Percentiles rank a stretch among this genome's conserved stretches.
Evolutionary conservation across 2,113 vertebrate species (phyloP).

Genomic region (Phyllostomus discolor): DNA sequence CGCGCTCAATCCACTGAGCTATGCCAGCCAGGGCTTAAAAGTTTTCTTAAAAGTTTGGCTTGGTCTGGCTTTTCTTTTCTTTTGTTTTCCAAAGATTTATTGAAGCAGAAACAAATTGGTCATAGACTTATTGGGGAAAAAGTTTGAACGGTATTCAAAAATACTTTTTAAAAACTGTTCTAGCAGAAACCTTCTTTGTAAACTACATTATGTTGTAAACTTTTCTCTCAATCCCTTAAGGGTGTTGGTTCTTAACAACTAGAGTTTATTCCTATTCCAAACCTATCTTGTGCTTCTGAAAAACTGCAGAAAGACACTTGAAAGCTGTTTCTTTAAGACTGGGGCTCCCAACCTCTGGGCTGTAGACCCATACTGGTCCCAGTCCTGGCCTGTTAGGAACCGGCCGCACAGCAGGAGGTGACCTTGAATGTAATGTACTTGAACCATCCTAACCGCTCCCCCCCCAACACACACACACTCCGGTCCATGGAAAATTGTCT

Average conservation of each 20-base stretch:
- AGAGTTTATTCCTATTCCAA: conserved; percentile 78
- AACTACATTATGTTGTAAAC: conserved; percentile 86
- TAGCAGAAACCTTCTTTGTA: conserved; percentile 84
- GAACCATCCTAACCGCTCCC: too few relatives aligned
- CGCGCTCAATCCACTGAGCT: too few relatives aligned
- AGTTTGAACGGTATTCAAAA: conserved; percentile 85
- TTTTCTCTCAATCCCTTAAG: conserved; percentile 78
- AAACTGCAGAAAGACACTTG: conserved; percentile 91
- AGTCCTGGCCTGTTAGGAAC: too few relatives aligned
- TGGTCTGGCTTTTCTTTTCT: background rate
- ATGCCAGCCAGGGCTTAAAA: background rate
- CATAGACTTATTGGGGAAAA: conserved; percentile 82
- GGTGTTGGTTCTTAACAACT: conserved; percentile 82
- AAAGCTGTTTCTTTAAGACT: conserved; percentile 85
- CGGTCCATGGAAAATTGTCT: too few relatives aligned
- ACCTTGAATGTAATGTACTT: too few relatives aligned
- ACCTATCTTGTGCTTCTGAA: conserved; percentile 83
- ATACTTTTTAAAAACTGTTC: conserved; percentile 84
- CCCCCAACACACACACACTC: too few relatives aligned
- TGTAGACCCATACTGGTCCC: too few relatives aligned
- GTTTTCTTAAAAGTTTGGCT: background rate
- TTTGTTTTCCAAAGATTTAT: conserved; percentile 85
- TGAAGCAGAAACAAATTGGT: conserved; percentile 86
- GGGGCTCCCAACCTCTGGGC: too few relatives aligned
- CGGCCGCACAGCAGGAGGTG: too few relatives aligned